phyloP scores from a whole-genome alignment of 2,113 vertebrate genomes.

The Siphamia tubifer region DNA sequence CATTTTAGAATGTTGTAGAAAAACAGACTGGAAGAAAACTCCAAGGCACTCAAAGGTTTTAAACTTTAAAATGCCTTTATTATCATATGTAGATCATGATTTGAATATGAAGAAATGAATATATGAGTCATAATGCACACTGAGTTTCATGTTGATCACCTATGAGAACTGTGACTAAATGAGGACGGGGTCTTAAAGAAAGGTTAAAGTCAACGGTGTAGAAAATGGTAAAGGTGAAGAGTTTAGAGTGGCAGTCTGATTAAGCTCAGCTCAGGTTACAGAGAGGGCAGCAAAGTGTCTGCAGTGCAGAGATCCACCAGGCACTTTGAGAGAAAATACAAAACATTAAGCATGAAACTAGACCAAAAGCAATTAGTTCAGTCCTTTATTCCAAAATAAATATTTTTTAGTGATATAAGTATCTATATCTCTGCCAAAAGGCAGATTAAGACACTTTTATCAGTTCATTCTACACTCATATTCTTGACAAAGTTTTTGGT shows the following conservation, averaged over 20 bases:
- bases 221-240: constrained; percentile 82
- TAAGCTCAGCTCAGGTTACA: constrained; percentile 69
- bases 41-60: no score
- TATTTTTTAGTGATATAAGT: not conserved
- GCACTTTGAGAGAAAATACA: not conserved
- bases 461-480: constrained; percentile 5
- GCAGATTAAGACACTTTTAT: constrained; percentile 46
- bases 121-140: not conserved
- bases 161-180: not conserved
- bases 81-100: no score
- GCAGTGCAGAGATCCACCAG: not conserved
- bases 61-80: no score
- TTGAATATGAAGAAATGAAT: not conserved
- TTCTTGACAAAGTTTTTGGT: not conserved
- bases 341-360: not conserved
- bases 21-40: no score
- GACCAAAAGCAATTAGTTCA: constrained; percentile 9
- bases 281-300: not conserved
- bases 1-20: not conserved
- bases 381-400: constrained; percentile 66
- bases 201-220: constrained; percentile 40
- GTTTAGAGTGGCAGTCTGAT: constrained; percentile 68
- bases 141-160: not conserved
- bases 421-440: constrained; percentile 6
- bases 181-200: constrained; percentile 12